A percentile compares a stretch with the other conserved stretches of the same genome.
Evolutionary conservation across 2,797 vertebrate species (phyloP).

Genomic region (Muscicapa comitata): DNA sequence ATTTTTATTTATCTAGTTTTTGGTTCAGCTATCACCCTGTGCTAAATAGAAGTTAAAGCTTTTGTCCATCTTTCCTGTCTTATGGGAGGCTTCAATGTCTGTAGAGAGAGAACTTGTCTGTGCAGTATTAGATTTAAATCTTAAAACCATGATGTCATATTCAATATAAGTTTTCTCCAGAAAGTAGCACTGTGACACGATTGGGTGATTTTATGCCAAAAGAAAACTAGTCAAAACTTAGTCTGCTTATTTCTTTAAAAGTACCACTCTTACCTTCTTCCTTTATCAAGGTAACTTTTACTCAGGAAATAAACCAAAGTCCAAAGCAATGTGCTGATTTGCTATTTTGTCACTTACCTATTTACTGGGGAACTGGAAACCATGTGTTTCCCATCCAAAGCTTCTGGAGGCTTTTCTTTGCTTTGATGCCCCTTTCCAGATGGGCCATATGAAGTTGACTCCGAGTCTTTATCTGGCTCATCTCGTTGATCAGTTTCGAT

Average conservation of each 20-base stretch:
- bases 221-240: not conserved
- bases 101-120: not conserved
- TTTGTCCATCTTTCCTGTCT: not conserved
- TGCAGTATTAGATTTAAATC: not conserved
- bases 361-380: slow-evolving; percentile 49
- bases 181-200: not conserved
- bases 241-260: not conserved
- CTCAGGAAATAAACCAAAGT: not conserved
- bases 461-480: slow-evolving; percentile 60
- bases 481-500: slow-evolving; percentile 91
- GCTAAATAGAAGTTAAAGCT: not conserved
- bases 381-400: slow-evolving; percentile 16
- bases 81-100: not conserved
- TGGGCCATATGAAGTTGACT: not conserved
- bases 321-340: not conserved
- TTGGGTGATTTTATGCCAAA: not conserved
- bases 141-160: not conserved
- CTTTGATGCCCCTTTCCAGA: slow-evolving; percentile 13
- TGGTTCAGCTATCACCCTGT: not conserved
- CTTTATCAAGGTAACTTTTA: not conserved
- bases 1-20: not conserved
- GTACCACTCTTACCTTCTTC: not conserved
- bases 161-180: not conserved
- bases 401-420: slow-evolving; percentile 65
- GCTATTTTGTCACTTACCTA: slow-evolving; percentile 74